Conservation (phyloP, 2,797 vertebrate genomes). For the Pangasius krempfi region DNA sequence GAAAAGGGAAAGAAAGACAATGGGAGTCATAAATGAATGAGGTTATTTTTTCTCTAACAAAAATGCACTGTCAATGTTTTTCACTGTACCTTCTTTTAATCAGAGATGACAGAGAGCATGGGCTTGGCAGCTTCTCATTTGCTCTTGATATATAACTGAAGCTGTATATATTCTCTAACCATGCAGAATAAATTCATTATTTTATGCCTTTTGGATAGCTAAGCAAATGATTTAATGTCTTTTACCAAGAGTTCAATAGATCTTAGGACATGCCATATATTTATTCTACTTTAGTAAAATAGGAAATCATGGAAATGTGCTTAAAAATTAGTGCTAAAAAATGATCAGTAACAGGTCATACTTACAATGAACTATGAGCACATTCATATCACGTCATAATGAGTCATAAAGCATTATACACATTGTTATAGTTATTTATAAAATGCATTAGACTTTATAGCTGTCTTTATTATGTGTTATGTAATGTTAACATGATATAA, state of each 20-base stretch:
- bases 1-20: constrained; percentile 7
- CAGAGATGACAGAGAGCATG: background rate
- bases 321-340: background rate
- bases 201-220: background rate
- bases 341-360: background rate
- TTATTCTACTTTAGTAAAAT: background rate
- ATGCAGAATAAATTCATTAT: background rate
- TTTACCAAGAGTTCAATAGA: background rate
- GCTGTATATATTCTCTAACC: background rate
- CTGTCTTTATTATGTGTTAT: background rate
- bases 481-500: background rate
- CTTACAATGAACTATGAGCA: background rate
- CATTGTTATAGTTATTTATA: background rate
- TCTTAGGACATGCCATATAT: background rate
- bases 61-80: background rate
- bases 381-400: background rate
- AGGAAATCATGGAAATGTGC: background rate
- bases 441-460: background rate
- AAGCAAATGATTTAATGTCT: background rate
- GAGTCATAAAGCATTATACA: background rate
- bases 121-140: background rate
- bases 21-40: background rate
- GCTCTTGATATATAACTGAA: background rate
- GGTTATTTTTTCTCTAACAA: background rate
- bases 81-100: background rate